Percentiles rank a stretch among this genome's conserved stretches.
These are phyloP conservation scores for Sesamia inferens DNA, from an alignment of 2,888 invertebrate genomes.

Conservation along the genomic window DNA sequence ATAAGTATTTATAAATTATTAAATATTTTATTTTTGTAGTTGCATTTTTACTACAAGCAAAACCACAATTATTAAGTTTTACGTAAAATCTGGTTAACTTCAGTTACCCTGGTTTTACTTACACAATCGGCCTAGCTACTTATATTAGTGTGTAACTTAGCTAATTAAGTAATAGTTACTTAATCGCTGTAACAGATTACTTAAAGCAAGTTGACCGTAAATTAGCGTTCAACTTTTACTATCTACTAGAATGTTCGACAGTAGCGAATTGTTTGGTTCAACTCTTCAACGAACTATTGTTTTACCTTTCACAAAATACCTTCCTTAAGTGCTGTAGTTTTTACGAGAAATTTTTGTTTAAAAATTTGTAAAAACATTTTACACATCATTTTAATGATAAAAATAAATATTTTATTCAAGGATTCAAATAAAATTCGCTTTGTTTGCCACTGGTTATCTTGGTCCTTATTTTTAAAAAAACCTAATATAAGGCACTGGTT, in stretches of 20 bases:
- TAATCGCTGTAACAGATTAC: constrained; percentile 53
- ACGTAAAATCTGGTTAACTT: too few species aligned
- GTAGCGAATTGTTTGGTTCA: constrained; percentile 16
- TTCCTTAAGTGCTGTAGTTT: not conserved
- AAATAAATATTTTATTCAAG: not conserved
- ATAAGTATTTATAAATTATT: not conserved
- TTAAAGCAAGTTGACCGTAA: constrained; percentile 47
- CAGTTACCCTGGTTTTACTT: not conserved
- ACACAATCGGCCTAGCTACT: not conserved
- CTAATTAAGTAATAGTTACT: constrained; percentile 46
- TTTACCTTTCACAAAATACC: constrained; percentile 25
- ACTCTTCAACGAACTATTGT: not conserved
- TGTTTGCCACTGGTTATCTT: not conserved
- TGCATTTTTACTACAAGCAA: too few species aligned
- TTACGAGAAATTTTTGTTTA: not conserved
- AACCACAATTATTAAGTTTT: too few species aligned
- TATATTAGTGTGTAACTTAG: not conserved
- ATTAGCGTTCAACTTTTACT: constrained; percentile 50
- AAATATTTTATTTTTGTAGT: too few species aligned
- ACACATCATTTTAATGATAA: not conserved
- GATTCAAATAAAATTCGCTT: not conserved
- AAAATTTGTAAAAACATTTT: too few species aligned
- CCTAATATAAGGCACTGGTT: not conserved
- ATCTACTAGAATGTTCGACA: constrained; percentile 51
- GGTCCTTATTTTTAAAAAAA: too few species aligned